Conservation (phyloP, 1,140 invertebrate genomes). For the Polypedilum vanderplanki region DNA sequence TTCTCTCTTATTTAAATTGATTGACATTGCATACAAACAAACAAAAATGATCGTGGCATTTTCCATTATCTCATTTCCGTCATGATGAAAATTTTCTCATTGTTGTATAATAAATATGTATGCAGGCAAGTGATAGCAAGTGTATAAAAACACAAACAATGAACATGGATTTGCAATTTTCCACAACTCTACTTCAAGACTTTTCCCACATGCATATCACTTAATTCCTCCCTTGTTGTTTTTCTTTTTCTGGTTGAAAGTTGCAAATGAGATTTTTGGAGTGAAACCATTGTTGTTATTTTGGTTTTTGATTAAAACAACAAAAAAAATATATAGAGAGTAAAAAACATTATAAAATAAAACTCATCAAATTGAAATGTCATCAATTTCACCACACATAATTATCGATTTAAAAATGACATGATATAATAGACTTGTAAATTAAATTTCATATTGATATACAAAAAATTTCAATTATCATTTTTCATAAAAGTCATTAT, state of each 20-base stretch:
- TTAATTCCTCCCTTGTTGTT: slow-evolving; percentile 2
- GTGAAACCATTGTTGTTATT: too few relatives aligned
- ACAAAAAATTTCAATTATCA: too few relatives aligned
- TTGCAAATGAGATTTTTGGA: too few relatives aligned
- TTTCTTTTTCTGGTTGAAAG: not conserved
- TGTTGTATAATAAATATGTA: not conserved
- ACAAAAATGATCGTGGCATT: not conserved
- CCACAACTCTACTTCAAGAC: not conserved
- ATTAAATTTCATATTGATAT: too few relatives aligned
- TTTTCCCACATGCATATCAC: not conserved
- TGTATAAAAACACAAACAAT: slow-evolving; percentile 4
- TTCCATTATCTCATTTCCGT: slow-evolving; percentile 18
- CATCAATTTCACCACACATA: too few relatives aligned
- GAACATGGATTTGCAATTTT: slow-evolving; percentile 18
- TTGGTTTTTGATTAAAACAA: too few relatives aligned
- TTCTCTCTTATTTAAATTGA: not conserved
- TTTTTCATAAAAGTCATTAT: too few relatives aligned
- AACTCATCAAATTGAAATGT: too few relatives aligned
- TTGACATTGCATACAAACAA: not conserved
- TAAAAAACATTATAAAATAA: too few relatives aligned
- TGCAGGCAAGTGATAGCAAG: not conserved
- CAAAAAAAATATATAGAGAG: too few relatives aligned
- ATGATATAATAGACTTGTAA: too few relatives aligned
- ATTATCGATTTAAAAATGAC: too few relatives aligned
- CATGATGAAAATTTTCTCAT: not conserved